These are phyloP conservation scores for Ochlodes sylvanus DNA, from an alignment of 2,888 invertebrate genomes.

Conservation along the genomic window DNA sequence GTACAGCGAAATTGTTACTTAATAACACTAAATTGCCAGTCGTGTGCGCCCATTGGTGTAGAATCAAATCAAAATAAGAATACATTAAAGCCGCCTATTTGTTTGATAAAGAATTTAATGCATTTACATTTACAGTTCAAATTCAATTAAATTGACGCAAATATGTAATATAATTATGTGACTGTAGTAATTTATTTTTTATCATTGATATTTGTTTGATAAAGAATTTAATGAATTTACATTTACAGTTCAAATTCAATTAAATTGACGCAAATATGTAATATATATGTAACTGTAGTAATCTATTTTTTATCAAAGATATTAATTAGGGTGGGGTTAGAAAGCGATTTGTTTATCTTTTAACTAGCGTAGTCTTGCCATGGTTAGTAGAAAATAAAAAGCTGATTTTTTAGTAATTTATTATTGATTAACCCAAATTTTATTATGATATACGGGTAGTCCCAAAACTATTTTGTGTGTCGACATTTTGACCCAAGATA, in stretches of 20 bases:
- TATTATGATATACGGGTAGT: too few relatives aligned
- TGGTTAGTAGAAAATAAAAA: too few relatives aligned
- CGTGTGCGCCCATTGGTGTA: not conserved
- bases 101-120: not conserved
- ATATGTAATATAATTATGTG: not conserved
- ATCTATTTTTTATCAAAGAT: constrained; percentile 28
- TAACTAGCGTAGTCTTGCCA: too few relatives aligned
- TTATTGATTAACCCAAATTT: too few relatives aligned
- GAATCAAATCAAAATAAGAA: constrained; percentile 22
- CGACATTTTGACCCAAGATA: too few relatives aligned
- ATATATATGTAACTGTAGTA: not conserved
- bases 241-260: constrained; percentile 12
- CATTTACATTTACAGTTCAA: not conserved
- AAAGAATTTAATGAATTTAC: not conserved
- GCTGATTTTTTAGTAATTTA: too few relatives aligned
- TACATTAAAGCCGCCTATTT: not conserved
- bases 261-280: not conserved
- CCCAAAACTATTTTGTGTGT: too few relatives aligned
- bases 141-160: not conserved
- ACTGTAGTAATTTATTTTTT: constrained; percentile 26
- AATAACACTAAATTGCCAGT: constrained; percentile 20
- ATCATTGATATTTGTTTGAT: constrained; percentile 3
- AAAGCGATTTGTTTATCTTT: too few relatives aligned
- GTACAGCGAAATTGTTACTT: constrained; percentile 16
- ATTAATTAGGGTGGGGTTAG: not conserved